phyloP scores from a whole-genome alignment of 2,797 vertebrate species.

The Ciconia nigra region DNA sequence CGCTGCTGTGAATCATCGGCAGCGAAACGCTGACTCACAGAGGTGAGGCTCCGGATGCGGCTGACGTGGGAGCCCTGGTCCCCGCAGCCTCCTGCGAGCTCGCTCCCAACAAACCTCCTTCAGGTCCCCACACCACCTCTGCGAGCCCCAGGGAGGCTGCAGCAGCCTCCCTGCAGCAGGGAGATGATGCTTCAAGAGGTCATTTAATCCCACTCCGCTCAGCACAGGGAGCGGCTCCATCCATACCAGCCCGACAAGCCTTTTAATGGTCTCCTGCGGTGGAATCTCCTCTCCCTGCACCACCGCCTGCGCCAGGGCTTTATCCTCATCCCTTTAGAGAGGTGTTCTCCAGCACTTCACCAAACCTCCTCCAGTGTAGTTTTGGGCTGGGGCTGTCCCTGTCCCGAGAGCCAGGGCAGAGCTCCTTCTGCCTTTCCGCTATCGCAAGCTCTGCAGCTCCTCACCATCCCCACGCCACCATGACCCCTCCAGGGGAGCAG shows the following conservation, averaged over 20 bases:
- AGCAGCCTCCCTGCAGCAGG: background rate
- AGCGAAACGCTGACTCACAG: conserved; percentile 2
- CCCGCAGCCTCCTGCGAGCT: background rate
- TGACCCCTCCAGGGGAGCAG: background rate
- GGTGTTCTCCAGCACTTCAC: background rate
- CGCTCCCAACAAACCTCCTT: background rate
- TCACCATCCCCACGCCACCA: accelerated
- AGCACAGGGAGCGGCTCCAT: background rate
- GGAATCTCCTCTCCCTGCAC: background rate
- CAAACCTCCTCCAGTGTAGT: background rate
- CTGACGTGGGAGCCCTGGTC: background rate
- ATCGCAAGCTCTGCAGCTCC: background rate
- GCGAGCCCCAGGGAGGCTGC: background rate
- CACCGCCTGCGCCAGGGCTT: accelerated
- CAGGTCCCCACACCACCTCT: background rate
- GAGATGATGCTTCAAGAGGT: background rate
- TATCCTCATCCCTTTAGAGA: background rate
- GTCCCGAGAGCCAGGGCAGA: background rate
- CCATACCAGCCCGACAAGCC: accelerated
- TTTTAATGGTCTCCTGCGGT: accelerated
- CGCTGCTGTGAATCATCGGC: background rate
- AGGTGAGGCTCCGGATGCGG: background rate
- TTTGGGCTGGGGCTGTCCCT: background rate
- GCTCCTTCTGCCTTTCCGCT: background rate
- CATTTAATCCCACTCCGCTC: background rate